phyloP scores from a whole-genome alignment of 2,888 invertebrate genomes.

The Temnothorax ravouxi region DNA sequence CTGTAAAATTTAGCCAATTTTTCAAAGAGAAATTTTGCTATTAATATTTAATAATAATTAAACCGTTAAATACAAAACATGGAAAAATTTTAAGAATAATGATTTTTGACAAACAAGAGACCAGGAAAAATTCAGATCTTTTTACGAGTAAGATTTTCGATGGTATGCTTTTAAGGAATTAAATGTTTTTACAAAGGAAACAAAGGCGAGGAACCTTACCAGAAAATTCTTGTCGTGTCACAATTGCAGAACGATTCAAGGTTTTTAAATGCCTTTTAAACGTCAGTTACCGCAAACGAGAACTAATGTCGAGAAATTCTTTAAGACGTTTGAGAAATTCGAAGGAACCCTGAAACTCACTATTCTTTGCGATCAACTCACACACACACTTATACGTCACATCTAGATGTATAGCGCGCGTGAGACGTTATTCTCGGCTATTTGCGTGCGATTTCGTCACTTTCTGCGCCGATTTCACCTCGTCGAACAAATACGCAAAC shows the following conservation, averaged over 20 bases:
- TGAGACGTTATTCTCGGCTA: constrained; percentile 10
- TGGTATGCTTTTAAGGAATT: constrained; percentile 13
- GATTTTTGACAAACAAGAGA: background rate
- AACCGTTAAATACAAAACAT: background rate
- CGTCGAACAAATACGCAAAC: background rate
- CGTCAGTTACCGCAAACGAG: background rate
- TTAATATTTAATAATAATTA: background rate
- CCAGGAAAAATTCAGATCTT: background rate
- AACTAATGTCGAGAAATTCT: background rate
- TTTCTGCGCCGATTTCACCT: constrained; percentile 18
- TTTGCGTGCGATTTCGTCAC: constrained; percentile 27
- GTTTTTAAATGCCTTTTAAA: background rate
- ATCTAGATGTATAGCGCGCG: background rate
- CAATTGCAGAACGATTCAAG: background rate
- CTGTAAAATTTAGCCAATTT: background rate
- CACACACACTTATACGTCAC: background rate
- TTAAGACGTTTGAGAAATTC: background rate
- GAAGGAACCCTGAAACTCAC: background rate
- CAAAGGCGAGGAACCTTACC: background rate
- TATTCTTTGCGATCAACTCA: background rate
- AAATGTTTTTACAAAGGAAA: background rate
- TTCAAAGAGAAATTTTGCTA: background rate
- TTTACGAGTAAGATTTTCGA: background rate
- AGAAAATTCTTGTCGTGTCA: background rate
- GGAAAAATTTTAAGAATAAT: background rate